phyloP scores from a whole-genome alignment of 2,888 invertebrate genomes.

The Saturnia pavonia region DNA sequence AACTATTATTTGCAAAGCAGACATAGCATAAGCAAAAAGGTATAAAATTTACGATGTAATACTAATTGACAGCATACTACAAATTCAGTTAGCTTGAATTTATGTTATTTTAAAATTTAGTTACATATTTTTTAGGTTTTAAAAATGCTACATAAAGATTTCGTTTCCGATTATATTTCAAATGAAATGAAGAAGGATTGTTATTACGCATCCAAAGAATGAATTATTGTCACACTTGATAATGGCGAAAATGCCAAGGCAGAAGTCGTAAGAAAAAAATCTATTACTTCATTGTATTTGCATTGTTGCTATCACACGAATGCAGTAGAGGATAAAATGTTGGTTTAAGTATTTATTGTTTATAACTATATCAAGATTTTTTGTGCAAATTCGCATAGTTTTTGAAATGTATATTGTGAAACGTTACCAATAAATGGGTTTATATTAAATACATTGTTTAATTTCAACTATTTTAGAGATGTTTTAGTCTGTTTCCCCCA shows the following conservation, averaged over 20 bases:
- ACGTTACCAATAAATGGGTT: slow-evolving; percentile 70
- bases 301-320: not conserved
- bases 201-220: not conserved
- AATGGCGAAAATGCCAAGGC: too few species aligned
- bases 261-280: too few species aligned
- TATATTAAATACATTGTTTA: slow-evolving; percentile 51
- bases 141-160: not conserved
- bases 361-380: slow-evolving; percentile 61
- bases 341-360: slow-evolving; percentile 48
- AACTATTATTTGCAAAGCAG: too few species aligned
- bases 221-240: too few species aligned
- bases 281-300: not conserved
- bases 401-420: slow-evolving; percentile 62
- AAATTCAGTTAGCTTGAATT: not conserved
- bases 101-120: not conserved
- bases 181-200: not conserved
- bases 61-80: not conserved
- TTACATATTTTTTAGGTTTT: not conserved
- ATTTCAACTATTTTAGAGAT: not conserved
- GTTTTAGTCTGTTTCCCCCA: not conserved
- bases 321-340: not conserved
- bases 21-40: too few species aligned
- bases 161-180: not conserved
- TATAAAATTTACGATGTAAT: too few species aligned
- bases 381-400: slow-evolving; percentile 60